Evolutionary conservation across 2,113 vertebrate species (phyloP), one percentile per base, ranked within the genome.

Genomic region (Corythornis vintsioides): DNA sequence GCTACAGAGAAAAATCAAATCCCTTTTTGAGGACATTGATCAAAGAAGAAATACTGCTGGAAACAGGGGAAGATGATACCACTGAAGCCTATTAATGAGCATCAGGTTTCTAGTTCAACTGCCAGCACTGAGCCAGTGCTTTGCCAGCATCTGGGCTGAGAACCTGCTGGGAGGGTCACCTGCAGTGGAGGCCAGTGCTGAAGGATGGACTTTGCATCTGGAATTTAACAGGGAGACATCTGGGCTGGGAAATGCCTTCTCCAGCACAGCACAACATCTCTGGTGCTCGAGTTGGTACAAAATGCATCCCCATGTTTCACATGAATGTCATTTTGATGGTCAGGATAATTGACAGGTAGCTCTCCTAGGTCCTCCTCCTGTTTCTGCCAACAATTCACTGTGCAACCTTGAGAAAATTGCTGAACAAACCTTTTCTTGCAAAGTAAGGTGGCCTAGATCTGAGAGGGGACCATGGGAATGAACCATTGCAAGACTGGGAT

Each of bases 141-240:
- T 56, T 89, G 79, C 66, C 82, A 89, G 61, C 1, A 0, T 83
- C 63, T 91, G 83, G 82, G 89, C 91, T 88, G 79, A 50, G 42
- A 92, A 91, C 86, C 85, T 71, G 26, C 50, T 70, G 47, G 72
- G 76, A 88, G 84, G 61, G 73, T 94, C 73, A 91, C 75, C 72
- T 88, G 52, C 1, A 9, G 24, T 88, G 59, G 81, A 81, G 57
- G 13, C 79, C 63, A 38, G 55, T 48, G 65, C 72, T 84, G 31
- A 50, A 71, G 43, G 53, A 80, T 88, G 90, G 81, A n/a, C 38
- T 90, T 93, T 80, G 29, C 74, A 43, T 67, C 81, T 88, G 79
- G 60, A 93, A 64, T 59, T 76, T 52, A 89, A 31, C 19, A 70
- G 26, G 10, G 50, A 75, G 25, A 82, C 80, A 90, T 71, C 61